A percentile compares a stretch with the other conserved stretches of the same genome.
Conservation (phyloP, 2,797 vertebrate species). For the Labroides dimidiatus region DNA sequence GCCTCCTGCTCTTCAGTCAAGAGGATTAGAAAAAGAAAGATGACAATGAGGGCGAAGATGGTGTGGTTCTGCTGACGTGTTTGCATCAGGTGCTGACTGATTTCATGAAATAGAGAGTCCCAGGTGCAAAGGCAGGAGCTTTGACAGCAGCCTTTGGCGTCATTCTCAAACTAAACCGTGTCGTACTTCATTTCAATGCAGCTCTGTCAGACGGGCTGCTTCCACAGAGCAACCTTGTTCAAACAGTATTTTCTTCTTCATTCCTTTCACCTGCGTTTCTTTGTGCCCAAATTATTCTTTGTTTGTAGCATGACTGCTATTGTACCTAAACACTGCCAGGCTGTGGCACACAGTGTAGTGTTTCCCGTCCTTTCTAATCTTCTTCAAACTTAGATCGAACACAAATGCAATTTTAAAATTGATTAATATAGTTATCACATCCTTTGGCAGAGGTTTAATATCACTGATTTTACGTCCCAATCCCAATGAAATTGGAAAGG, state of each 20-base stretch:
- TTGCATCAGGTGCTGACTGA: not conserved
- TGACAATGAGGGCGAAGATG: slow-evolving; percentile 38
- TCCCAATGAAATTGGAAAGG: too few relatives aligned
- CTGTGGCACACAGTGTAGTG: not conserved
- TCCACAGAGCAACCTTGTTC: slow-evolving; percentile 32
- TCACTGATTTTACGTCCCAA: not conserved
- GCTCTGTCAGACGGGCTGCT: slow-evolving; percentile 6
- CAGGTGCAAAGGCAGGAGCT: not conserved
- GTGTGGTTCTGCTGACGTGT: too few relatives aligned
- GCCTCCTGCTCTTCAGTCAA: slow-evolving; percentile 64
- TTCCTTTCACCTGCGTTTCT: slow-evolving; percentile 23
- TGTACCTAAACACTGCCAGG: not conserved
- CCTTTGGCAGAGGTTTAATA: not conserved
- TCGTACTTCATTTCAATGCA: slow-evolving; percentile 32
- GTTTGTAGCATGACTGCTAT: slow-evolving; percentile 12
- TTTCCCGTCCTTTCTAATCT: not conserved
- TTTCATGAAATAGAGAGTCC: slow-evolving; percentile 12
- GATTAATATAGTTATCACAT: too few relatives aligned
- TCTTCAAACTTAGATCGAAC: not conserved
- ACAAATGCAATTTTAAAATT: too few relatives aligned
- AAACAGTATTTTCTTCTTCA: slow-evolving; percentile 16
- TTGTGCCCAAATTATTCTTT: slow-evolving; percentile 33
- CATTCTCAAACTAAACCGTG: not conserved
- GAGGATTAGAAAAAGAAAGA: slow-evolving; percentile 63
- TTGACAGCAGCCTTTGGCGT: not conserved